Evolutionary conservation across 2,113 vertebrate genomes (phyloP).

Genomic region (Pitta sordida): DNA sequence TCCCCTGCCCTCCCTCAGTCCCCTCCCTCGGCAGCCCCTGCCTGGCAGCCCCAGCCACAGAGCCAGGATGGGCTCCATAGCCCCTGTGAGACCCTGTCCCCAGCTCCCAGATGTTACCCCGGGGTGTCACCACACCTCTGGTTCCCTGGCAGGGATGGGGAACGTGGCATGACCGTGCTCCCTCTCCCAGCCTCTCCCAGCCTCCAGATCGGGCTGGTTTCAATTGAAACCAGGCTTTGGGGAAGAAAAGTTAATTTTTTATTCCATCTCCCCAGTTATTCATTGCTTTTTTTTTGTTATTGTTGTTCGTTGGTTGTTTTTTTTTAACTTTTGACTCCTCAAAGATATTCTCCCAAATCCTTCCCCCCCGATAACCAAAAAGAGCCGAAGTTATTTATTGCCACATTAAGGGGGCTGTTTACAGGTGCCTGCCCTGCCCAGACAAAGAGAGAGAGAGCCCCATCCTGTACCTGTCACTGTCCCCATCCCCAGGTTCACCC

Average conservation of each 20-base stretch:
- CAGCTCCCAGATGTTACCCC: neutral
- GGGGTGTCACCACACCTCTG: neutral
- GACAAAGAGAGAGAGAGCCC: neutral
- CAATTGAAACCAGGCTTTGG: neutral
- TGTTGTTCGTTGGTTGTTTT: neutral
- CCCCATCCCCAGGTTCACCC: neutral
- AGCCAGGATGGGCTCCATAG: neutral
- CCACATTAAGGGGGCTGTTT: neutral
- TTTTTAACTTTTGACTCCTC: neutral
- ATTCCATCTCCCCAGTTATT: neutral
- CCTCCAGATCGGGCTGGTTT: neutral
- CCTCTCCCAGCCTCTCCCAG: neutral
- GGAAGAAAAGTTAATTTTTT: neutral
- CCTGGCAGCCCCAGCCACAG: neutral
- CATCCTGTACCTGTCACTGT: neutral
- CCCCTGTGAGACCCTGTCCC: neutral
- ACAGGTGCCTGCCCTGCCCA: neutral
- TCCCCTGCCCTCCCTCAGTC: fast-evolving
- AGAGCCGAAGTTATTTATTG: conserved; percentile 49
- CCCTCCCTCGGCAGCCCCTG: neutral
- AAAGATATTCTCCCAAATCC: neutral
- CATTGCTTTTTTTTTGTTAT: neutral
- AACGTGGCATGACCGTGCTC: fast-evolving
- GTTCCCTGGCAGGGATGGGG: neutral
- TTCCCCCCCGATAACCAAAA: neutral